Percentiles rank a stretch among this genome's conserved stretches.
These are phyloP conservation scores for Tapirus indicus DNA, from an alignment of 2,797 vertebrate species.

Conservation along the genomic window DNA sequence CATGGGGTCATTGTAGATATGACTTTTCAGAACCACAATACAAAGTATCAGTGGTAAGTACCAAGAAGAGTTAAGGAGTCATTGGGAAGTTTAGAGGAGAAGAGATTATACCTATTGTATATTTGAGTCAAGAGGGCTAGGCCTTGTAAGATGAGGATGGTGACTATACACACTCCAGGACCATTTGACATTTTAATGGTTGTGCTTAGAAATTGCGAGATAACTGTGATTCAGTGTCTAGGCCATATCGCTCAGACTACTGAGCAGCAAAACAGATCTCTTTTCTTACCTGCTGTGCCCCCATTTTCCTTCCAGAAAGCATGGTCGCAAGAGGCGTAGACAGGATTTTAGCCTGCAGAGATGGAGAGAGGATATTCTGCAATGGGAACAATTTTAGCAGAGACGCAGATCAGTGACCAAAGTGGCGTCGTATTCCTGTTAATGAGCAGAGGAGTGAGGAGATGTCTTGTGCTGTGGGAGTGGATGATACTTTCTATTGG, in stretches of 20 bases:
- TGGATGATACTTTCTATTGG: background rate
- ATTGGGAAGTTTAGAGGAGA: background rate
- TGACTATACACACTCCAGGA: background rate
- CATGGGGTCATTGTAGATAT: background rate
- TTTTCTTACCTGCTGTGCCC: background rate
- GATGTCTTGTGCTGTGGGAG: background rate
- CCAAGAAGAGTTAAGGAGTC: background rate
- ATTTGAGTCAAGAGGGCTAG: background rate
- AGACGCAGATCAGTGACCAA: background rate
- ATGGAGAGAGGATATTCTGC: background rate
- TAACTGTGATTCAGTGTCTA: background rate
- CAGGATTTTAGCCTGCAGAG: background rate
- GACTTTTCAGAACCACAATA: background rate
- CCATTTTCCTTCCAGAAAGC: background rate
- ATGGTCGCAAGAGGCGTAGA: background rate
- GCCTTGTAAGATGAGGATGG: background rate
- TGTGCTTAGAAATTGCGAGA: background rate
- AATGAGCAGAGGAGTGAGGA: background rate
- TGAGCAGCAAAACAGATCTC: background rate
- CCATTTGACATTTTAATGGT: background rate
- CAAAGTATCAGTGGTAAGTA: background rate
- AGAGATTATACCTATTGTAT: background rate
- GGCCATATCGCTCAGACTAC: background rate
- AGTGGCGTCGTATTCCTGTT: background rate
- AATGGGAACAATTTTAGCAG: background rate